Evolutionary conservation across 2,888 invertebrate genomes (phyloP), one percentile per base, ranked within the genome.

Genomic region (Drosophila birchii): DNA sequence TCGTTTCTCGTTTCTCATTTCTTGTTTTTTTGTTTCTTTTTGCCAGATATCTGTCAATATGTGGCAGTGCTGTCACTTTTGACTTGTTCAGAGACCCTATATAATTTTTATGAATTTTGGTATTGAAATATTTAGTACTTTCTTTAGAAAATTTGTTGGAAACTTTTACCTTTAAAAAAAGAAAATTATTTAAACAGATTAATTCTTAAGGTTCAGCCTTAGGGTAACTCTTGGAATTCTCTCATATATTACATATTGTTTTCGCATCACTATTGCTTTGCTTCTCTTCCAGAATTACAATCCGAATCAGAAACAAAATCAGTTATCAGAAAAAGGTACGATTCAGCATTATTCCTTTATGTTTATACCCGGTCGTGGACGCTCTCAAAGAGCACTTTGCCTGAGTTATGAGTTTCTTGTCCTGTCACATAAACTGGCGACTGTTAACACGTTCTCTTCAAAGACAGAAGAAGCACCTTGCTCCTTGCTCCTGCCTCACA

Each of bases 311-410:
- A 61, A 61, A 58, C 59, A 60, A 49, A 63, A 49, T 49, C 64
- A 70, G 69, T 70, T 70, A 70, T 70, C 71, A 59, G 51, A 26
- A 34, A 57, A 55, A 55, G 63, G 69, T 69, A 68, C 68, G 57
- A 68, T 69, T 68, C 67, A 60, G 74, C 55, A 41, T 44, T 71
- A 71, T 63, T 71, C 49, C 63, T 56, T 73, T 73, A 62, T 73
- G 74, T 63, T 71, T 56, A 71, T 71, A 74, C 63, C 63, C 51
- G 49, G 38, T 51, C 26, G 51, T 73, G 71, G 51, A 23, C 41
- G 43, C 45, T 49, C 54, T 62, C 32, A 16, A 66, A 44, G 44
- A 44, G 49, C 71, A 44, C 39, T 71, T 58, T 43, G 29, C 49
- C 54, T 45, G 53, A 70, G 57, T 68, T 68, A 68, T 68, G 68